A percentile compares a stretch with the other conserved stretches of the same genome.
Evolutionary conservation across 2,797 vertebrate genomes (phyloP).

Genomic region (Leptoclinus maculatus): DNA sequence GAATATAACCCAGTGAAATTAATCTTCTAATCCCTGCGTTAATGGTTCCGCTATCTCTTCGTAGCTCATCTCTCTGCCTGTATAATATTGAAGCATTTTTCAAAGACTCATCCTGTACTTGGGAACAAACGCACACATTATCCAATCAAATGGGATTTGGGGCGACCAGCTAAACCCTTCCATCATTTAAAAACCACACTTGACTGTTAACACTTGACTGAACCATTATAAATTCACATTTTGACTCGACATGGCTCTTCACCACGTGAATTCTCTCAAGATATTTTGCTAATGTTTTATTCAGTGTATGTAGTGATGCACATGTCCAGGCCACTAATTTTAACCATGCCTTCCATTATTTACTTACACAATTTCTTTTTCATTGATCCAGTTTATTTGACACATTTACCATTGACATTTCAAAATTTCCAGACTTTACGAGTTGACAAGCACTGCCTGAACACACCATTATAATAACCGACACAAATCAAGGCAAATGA

Average conservation of each 20-base stretch:
- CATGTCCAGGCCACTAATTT: neutral
- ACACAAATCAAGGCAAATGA: neutral
- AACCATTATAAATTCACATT: neutral
- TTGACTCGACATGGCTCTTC: neutral
- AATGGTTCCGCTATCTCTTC: neutral
- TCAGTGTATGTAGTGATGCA: neutral
- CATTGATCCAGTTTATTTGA: slow-evolving; percentile 29
- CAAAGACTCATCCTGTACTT: neutral
- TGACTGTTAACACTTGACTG: neutral
- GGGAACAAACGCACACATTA: neutral
- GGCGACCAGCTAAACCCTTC: neutral
- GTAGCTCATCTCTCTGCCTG: neutral
- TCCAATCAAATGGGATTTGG: neutral
- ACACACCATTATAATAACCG: neutral
- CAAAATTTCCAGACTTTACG: slow-evolving; percentile 7
- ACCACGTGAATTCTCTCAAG: neutral
- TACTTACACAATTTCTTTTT: slow-evolving; percentile 1
- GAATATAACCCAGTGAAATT: neutral
- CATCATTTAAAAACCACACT: neutral
- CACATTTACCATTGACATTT: slow-evolving; percentile 13
- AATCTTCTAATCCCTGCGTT: neutral
- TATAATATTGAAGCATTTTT: neutral
- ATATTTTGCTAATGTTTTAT: neutral
- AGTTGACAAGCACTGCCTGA: slow-evolving; percentile 2
- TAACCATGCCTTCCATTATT: neutral